These are phyloP conservation scores for Ceriagrion tenellum DNA, from an alignment of 2,888 invertebrate species.

Conservation along the genomic window DNA sequence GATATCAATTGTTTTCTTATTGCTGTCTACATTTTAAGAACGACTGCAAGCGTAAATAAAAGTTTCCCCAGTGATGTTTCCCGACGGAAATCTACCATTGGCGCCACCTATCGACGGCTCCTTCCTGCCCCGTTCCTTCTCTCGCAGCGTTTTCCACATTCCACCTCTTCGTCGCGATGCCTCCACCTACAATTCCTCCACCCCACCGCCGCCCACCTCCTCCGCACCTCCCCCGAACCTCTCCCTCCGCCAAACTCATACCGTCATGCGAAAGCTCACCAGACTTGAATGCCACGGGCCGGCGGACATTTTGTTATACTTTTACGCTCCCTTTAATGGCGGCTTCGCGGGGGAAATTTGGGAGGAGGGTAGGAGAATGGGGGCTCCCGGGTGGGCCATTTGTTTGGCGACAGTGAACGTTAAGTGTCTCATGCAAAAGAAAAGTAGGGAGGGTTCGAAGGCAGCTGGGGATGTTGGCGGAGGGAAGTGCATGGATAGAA, in stretches of 20 bases:
- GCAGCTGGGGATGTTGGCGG: background rate
- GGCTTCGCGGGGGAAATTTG: background rate
- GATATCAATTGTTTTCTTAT: no score
- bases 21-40: no score
- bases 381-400: background rate
- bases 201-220: background rate
- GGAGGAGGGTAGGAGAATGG: background rate
- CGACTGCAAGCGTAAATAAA: no score
- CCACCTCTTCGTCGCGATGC: no score
- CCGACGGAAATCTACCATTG: no score
- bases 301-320: slow-evolving; percentile 66
- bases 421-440: background rate
- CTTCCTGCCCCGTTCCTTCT: background rate
- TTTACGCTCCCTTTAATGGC: slow-evolving; percentile 66
- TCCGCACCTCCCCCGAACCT: background rate
- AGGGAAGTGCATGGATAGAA: background rate
- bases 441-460: slow-evolving; percentile 9
- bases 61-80: no score
- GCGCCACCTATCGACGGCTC: background rate
- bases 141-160: background rate
- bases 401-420: background rate
- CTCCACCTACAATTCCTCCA: background rate
- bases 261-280: slow-evolving; percentile 57
- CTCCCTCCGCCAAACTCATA: background rate
- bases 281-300: slow-evolving; percentile 61